Evolutionary conservation across 2,113 vertebrate species (phyloP).

Genomic region (Dunckerocampus dactyliophorus): DNA sequence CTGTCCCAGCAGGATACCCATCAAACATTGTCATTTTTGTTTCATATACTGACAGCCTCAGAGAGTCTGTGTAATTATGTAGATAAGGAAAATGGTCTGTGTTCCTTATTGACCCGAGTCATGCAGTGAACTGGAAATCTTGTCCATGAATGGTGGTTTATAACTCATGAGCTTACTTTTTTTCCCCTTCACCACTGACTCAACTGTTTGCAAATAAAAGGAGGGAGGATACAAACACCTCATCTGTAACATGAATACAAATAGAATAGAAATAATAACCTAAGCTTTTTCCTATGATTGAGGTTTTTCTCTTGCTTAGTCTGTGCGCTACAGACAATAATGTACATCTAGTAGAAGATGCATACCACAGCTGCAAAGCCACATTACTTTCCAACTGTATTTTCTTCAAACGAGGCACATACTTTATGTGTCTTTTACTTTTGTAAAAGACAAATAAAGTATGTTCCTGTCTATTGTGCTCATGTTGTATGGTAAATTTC

Average conservation of each 20-base stretch:
- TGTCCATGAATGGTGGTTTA: constrained; percentile 29
- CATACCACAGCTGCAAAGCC: neutral
- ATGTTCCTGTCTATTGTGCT: neutral
- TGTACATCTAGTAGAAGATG: neutral
- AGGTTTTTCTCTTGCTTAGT: neutral
- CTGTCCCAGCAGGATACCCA: constrained; percentile 38
- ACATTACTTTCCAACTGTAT: neutral
- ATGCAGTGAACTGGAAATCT: constrained; percentile 29
- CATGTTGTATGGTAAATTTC: neutral
- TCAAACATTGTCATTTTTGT: constrained; percentile 45
- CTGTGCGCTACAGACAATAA: neutral
- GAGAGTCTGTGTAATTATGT: constrained; percentile 53
- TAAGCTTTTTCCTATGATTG: neutral
- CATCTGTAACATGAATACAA: neutral
- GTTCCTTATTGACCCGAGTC: constrained; percentile 45
- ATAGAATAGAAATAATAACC: neutral
- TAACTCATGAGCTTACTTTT: constrained; percentile 8
- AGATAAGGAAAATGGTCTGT: constrained; percentile 52
- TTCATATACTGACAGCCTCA: constrained; percentile 36
- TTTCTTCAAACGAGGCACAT: too few relatives aligned
- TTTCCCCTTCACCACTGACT: neutral
- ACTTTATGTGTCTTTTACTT: neutral
- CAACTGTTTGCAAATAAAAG: constrained; percentile 16
- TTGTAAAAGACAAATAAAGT: neutral
- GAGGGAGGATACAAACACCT: constrained; percentile 7